A percentile compares a stretch with the other conserved stretches of the same genome.
Conservation (phyloP, 2,113 vertebrate genomes). For the Pedetes capensis region DNA sequence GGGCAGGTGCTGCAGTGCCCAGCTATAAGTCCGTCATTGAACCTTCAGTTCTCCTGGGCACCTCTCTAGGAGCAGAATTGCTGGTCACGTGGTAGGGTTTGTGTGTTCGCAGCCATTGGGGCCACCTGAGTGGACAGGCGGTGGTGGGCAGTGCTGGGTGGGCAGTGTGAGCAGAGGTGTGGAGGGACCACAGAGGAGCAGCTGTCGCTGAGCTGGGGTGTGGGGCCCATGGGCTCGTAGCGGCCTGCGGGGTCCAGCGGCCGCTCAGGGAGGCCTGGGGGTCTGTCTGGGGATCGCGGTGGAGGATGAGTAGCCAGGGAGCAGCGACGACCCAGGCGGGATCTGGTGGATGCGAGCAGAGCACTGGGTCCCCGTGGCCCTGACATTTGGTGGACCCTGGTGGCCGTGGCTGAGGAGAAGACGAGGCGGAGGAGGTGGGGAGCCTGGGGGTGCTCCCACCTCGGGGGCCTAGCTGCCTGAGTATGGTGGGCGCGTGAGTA, state of each 20-base stretch:
- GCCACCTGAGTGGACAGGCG: not conserved
- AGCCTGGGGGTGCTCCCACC: not conserved
- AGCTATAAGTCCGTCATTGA: no score
- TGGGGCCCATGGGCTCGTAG: no score
- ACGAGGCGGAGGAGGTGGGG: not conserved
- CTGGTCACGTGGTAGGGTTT: not conserved
- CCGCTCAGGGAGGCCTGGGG: no score
- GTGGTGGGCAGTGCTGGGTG: no score
- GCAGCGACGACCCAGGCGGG: no score
- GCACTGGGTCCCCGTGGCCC: not conserved
- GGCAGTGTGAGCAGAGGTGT: no score
- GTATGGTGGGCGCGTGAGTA: no score
- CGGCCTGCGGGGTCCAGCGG: no score
- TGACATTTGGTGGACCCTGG: not conserved
- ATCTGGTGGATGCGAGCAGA: no score
- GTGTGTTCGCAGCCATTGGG: not conserved
- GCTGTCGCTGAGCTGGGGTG: not conserved
- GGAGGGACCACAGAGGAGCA: not conserved
- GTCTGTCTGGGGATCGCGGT: no score
- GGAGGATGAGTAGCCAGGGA: no score
- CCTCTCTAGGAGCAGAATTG: not conserved
- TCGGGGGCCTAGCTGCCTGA: no score
- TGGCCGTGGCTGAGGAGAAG: not conserved
- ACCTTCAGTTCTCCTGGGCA: not conserved
- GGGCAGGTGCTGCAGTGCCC: not conserved